phyloP scores from a whole-genome alignment of 2,797 vertebrate genomes.

The Karalla daura region DNA sequence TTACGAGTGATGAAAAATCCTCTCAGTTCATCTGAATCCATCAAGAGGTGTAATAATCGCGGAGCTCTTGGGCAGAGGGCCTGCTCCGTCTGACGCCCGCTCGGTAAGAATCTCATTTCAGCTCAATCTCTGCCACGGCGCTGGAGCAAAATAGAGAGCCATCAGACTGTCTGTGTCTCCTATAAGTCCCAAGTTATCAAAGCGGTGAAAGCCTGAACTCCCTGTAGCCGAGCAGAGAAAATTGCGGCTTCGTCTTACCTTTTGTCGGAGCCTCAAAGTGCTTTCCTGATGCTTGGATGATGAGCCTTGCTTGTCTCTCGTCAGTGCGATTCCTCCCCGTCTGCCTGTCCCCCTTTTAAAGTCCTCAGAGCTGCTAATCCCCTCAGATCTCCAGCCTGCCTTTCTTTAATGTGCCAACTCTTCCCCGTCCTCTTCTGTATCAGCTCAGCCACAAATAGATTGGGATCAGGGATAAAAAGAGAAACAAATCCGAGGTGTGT shows the following conservation, averaged over 20 bases:
- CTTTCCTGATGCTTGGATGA: constrained; percentile 22
- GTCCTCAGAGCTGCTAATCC: constrained; percentile 57
- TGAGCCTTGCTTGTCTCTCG: constrained; percentile 13
- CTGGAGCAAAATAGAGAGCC: not conserved
- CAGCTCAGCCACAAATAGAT: constrained; percentile 59
- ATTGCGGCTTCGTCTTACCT: constrained; percentile 49
- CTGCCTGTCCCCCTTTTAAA: constrained; percentile 50
- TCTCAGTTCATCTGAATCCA: not conserved
- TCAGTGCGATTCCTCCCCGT: constrained; percentile 16
- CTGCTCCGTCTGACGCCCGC: not conserved
- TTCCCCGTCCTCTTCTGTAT: constrained; percentile 14
- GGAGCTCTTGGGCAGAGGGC: not conserved
- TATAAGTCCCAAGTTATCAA: not conserved
- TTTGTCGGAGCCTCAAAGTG: constrained; percentile 14
- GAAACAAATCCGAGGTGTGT: constrained; percentile 35
- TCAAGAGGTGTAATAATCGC: not conserved
- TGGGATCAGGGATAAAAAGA: constrained; percentile 15
- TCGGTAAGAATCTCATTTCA: constrained; percentile 9
- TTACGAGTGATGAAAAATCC: not conserved
- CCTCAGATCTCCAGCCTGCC: constrained; percentile 35
- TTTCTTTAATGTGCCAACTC: constrained; percentile 31
- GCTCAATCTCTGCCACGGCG: not conserved
- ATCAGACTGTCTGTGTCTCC: not conserved
- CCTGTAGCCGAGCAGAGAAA: constrained; percentile 2
- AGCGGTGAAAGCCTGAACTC: constrained; percentile 2